Base-by-base conservation (phyloP, 2,888 invertebrate genomes). In the Drosophila vallismaia region DNA sequence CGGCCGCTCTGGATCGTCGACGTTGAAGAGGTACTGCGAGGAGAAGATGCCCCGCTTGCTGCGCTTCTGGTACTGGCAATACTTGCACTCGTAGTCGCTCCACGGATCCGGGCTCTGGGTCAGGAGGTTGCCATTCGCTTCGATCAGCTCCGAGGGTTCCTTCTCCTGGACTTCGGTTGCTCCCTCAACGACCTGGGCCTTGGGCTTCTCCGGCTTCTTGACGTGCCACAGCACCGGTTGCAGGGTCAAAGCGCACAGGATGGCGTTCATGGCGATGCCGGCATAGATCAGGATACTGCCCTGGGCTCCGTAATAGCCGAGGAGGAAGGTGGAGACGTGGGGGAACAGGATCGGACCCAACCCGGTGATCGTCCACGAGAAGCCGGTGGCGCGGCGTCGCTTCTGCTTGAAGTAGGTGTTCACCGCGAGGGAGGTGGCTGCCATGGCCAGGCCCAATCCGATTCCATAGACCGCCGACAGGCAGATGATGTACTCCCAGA, bases 171-270 rank as follows among this genome's bases (percentile, higher is more conserved):
- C 14, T 12, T 14, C 40, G 7, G 14, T 2, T 2, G 40, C 26
- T 5, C 7, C 33, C 4, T 58, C 49, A 3, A 55, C 51, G n/a
- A 40, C 38, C 38, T 29, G 8, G 36, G 56, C 63, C 7, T 44
- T 50, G 0, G 56, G 33, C 1, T 75, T 66, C 9, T 74, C 60
- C 1, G 78, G 93, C 92, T 91, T 92, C 84, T 93, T 93, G 1
- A 93, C 92, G 88, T 96, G 96, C 94, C 94, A 94, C 89, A 94
- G 93, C 4, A 96, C 95, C 3, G 96, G 96, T 83, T 96, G 96
- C 12, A 95, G 89, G 14, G 95, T 91, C 36, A 95, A 91, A 0
- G 94, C 93, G 72, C 94, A 94, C 10, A 94, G 93, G 42, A 95
- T 89, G 0, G 95, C 93, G 86, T 96, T 95, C 50, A 95, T 90